phyloP scores from a whole-genome alignment of 2,888 invertebrate species.

The Neria commutata region DNA sequence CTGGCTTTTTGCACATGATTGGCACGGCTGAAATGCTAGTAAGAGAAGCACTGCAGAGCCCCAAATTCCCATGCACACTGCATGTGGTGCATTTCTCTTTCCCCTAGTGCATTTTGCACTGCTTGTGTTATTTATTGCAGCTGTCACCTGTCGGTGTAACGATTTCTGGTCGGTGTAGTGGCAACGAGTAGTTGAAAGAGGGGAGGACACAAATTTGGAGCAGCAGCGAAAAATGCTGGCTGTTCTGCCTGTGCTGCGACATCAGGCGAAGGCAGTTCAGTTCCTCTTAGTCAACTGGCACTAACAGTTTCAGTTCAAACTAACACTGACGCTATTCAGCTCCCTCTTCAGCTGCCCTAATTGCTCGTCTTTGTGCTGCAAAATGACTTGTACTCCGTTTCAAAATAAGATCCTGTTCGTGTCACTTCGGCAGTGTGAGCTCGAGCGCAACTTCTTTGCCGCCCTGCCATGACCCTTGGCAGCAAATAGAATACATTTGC shows the following conservation, averaged over 20 bases:
- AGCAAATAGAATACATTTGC: not conserved
- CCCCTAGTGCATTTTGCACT: constrained; percentile 33
- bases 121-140: constrained; percentile 46
- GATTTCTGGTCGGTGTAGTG: constrained; percentile 29
- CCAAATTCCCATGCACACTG: constrained; percentile 10
- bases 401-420: not conserved
- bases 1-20: not conserved
- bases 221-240: too few relatives aligned
- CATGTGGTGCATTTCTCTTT: constrained; percentile 4
- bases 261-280: too few relatives aligned
- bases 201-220: too few relatives aligned
- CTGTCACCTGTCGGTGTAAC: constrained; percentile 42
- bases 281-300: too few relatives aligned
- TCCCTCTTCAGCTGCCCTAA: too few relatives aligned
- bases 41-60: not conserved
- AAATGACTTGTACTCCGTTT: not conserved
- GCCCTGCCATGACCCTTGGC: not conserved
- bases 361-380: too few relatives aligned
- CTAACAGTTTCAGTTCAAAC: too few relatives aligned
- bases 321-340: too few relatives aligned
- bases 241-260: too few relatives aligned
- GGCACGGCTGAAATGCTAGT: not conserved
- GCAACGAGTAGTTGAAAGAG: too few relatives aligned
- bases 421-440: not conserved
- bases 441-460: not conserved